These are phyloP conservation scores for Cyclura pinguis DNA, from an alignment of 2,797 vertebrate species.

Conservation along the genomic window DNA sequence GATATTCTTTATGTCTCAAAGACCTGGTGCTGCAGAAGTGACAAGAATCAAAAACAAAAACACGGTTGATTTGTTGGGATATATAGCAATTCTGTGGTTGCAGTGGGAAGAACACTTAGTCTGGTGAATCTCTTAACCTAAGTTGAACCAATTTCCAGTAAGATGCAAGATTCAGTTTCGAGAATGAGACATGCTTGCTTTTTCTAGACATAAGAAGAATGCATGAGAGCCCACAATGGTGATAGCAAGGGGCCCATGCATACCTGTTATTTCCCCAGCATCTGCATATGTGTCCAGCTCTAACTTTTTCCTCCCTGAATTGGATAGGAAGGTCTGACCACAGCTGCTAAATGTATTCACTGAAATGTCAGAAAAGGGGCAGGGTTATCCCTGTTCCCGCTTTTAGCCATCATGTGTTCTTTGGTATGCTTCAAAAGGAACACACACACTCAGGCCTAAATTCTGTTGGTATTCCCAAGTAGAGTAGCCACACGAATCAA, in stretches of 20 bases:
- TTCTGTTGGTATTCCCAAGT: no score
- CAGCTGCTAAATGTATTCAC: no score
- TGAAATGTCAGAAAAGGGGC: no score
- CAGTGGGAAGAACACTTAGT: neutral
- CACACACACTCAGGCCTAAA: no score
- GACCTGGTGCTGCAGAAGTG: neutral
- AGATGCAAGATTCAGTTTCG: neutral
- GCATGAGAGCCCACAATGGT: neutral
- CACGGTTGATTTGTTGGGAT: neutral
- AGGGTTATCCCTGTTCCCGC: no score
- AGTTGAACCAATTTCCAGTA: neutral
- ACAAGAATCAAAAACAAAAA: no score
- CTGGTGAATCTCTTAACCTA: neutral
- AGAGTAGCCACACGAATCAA: no score
- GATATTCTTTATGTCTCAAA: neutral
- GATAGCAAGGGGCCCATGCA: neutral
- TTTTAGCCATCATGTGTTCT: no score
- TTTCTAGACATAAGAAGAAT: neutral
- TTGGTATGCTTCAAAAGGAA: no score
- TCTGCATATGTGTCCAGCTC: no score
- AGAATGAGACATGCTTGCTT: neutral
- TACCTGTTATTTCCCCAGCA: neutral
- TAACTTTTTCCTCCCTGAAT: no score
- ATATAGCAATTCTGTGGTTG: neutral
- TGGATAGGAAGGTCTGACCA: no score